phyloP scores from a whole-genome alignment of 37 sponge, comb jelly and placozoan species.

The Aplysina aerophoba region DNA sequence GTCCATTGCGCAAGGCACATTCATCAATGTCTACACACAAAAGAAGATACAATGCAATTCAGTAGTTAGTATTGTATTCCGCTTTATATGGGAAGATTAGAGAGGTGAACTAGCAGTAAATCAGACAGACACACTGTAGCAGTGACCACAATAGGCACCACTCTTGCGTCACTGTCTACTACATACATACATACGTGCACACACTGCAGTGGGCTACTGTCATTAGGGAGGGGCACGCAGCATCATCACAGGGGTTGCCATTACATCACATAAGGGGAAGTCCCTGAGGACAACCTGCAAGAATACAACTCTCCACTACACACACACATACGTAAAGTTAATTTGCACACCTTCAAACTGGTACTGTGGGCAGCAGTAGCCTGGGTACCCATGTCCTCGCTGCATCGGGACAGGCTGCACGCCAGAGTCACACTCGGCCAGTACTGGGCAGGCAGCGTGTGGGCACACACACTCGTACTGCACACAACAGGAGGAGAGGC shows the following conservation, averaged over 20 bases:
- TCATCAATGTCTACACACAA: constrained; percentile 94
- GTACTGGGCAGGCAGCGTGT: constrained; percentile 61
- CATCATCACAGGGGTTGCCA: constrained; percentile 78
- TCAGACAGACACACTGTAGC: background rate
- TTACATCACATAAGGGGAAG: constrained; percentile 72
- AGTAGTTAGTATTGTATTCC: too few relatives aligned
- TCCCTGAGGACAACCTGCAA: constrained; percentile 69
- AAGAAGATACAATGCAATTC: too few relatives aligned
- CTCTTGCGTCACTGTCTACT: too few relatives aligned
- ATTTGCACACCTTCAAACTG: constrained; percentile 53
- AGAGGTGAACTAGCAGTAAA: too few relatives aligned
- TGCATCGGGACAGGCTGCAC: constrained; percentile 64
- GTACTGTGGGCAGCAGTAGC: constrained; percentile 80
- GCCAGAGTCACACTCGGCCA: constrained; percentile 74
- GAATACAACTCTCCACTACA: background rate
- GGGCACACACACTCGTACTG: constrained; percentile 79
- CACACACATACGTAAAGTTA: background rate
- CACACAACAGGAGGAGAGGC: constrained; percentile 70
- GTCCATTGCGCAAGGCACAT: constrained; percentile 39
- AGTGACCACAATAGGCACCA: too few relatives aligned
- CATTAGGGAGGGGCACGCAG: constrained; percentile 80
- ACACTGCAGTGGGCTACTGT: too few relatives aligned
- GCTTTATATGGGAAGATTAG: too few relatives aligned
- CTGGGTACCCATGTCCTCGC: constrained; percentile 75
- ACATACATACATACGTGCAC: too few relatives aligned